Percentiles rank a stretch among this genome's conserved stretches.
These are phyloP conservation scores for Cromileptes altivelis DNA, from an alignment of 2,113 vertebrate species.

Conservation along the genomic window DNA sequence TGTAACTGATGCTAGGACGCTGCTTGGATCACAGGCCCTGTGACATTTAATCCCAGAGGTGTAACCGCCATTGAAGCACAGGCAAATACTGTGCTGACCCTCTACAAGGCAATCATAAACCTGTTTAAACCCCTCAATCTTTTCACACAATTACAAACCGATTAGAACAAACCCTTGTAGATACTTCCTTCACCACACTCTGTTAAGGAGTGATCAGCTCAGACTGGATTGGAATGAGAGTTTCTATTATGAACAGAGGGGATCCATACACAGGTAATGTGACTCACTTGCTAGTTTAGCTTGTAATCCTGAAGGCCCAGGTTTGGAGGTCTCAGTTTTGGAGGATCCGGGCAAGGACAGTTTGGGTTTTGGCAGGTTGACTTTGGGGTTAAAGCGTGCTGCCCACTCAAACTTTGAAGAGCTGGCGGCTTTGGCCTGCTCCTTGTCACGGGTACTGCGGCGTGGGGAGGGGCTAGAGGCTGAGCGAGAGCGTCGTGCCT, in stretches of 20 bases:
- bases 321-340: constrained; percentile 97
- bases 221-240: background rate
- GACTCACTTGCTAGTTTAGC: constrained; percentile 99
- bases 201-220: background rate
- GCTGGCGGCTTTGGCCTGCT: constrained; percentile 93
- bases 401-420: constrained; percentile 99
- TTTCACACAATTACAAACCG: background rate
- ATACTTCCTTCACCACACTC: background rate
- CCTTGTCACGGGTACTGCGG: constrained; percentile 97
- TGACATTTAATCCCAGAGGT: constrained; percentile 61
- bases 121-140: background rate
- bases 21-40: constrained; percentile 31
- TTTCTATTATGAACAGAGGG: background rate
- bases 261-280: background rate
- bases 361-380: constrained; percentile 99
- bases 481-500: constrained; percentile 95
- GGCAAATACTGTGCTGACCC: constrained; percentile 17
- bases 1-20: constrained; percentile 42
- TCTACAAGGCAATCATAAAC: constrained; percentile 8
- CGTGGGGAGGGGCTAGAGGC: constrained; percentile 98
- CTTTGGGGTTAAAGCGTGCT: constrained; percentile 98
- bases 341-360: constrained; percentile 98
- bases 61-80: constrained; percentile 35
- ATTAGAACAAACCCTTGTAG: background rate
- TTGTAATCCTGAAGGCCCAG: constrained; percentile 99